phyloP scores from a whole-genome alignment of 2,797 vertebrate genomes.

The Pipistrellus pipistrellus region DNA sequence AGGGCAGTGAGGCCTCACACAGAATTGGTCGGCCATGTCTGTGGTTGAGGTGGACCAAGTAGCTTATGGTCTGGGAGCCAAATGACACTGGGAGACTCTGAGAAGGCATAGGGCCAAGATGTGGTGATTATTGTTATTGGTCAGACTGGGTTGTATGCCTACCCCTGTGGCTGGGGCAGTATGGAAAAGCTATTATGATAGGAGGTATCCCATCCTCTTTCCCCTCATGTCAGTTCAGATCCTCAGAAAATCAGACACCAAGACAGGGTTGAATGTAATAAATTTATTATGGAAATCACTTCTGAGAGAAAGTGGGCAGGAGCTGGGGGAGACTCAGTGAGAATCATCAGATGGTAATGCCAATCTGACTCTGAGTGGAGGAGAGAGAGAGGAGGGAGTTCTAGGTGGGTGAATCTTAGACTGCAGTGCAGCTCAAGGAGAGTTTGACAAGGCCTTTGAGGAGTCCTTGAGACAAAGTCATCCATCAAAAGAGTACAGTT shows the following conservation, averaged over 20 bases:
- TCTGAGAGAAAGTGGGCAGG: slow-evolving; percentile 3
- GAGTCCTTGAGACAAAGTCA: not conserved
- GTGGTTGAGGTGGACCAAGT: not conserved
- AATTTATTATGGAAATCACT: slow-evolving; percentile 5
- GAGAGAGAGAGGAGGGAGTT: not conserved
- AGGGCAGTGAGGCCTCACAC: not conserved
- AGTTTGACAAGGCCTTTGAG: not conserved
- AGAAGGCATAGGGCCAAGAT: not conserved
- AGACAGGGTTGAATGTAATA: not conserved
- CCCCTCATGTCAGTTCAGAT: not conserved
- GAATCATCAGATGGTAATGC: not conserved
- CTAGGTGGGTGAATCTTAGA: not conserved
- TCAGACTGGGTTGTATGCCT: not conserved
- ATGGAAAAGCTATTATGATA: not conserved
- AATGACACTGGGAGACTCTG: not conserved
- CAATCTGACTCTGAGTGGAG: not conserved
- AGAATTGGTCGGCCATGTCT: not conserved
- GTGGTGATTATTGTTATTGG: not conserved
- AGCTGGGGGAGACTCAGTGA: not conserved
- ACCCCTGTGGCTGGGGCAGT: not conserved
- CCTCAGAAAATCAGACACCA: not conserved
- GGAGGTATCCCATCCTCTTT: not conserved
- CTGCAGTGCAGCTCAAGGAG: not conserved
- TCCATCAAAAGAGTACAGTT: not conserved
- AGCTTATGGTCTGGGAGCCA: not conserved